phyloP scores from a whole-genome alignment of 1,140 invertebrate genomes.

The Epicauta chinensis region DNA sequence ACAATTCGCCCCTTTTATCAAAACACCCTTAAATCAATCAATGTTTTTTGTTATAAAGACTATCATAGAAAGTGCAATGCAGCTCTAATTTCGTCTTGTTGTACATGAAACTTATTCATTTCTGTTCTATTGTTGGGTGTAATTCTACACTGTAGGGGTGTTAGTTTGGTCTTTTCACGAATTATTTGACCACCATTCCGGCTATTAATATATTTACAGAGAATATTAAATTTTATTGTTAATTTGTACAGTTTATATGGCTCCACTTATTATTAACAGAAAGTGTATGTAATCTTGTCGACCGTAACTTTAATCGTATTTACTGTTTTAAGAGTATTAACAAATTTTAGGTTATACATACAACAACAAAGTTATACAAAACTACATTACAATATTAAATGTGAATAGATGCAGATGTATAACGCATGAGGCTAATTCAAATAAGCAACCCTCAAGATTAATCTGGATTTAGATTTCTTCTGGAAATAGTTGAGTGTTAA shows the following conservation, averaged over 20 bases:
- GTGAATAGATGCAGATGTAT: no score
- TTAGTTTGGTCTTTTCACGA: conserved; percentile 23
- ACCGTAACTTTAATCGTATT: conserved; percentile 14
- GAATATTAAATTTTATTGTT: conserved; percentile 33
- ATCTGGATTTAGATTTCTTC: no score
- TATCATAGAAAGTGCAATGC: neutral
- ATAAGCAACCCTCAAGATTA: no score
- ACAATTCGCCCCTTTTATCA: no score
- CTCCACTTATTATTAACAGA: no score
- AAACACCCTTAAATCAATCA: neutral
- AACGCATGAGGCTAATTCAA: no score
- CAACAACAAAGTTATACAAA: no score
- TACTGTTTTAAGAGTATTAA: conserved; percentile 1
- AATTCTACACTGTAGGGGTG: conserved; percentile 7
- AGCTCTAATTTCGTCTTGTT: no score
- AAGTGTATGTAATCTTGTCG: conserved; percentile 14
- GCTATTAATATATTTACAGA: conserved; percentile 26
- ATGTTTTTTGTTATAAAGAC: neutral
- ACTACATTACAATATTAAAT: no score
- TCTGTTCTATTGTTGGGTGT: neutral
- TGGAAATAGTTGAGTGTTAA: no score
- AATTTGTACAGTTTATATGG: conserved; percentile 24
- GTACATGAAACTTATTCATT: neutral
- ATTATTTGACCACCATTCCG: conserved; percentile 26
- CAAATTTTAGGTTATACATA: conserved; percentile 12